Base-by-base conservation (phyloP, 2,113 vertebrate genomes). In the Mystacornis crossleyi region DNA sequence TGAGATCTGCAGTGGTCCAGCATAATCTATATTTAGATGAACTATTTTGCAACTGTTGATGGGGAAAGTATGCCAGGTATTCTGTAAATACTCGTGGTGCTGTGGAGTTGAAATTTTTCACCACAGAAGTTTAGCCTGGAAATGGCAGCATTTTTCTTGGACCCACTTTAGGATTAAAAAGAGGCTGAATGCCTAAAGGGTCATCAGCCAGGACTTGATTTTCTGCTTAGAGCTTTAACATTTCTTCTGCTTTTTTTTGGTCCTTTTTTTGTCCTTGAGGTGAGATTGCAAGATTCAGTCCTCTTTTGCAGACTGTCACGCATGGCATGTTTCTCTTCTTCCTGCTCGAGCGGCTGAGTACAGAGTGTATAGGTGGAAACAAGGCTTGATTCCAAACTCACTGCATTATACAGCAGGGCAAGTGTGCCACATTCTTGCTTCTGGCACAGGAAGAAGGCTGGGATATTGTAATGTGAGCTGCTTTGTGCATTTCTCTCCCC, bases 1-100 rank as follows among this genome's bases (percentile, higher is more conserved):
- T 69, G 93, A 96, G 88, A 93, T 94, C 90, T 95, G 78, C 83
- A 96, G 65, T 94, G 83, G 95, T 74, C 24, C 65, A 89, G 81
- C 55, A 89, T 31, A 69, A 25, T 79, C 93, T 98, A 97, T 97
- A 94, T 97, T 97, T 97, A 98, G 93, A 90, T 90, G 42, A 89
- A 94, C 48, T 94, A 79, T 97, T 97, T 97, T 95, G 93, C 61
- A 93, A 57, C 87, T 94, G 89, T 95, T 96, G 91, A 95, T 97
- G 90, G 86, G 88, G 85, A 94, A 94, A 93, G 93, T 92, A 95
- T 96, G 93, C 91, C 91, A 90, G 95, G 92, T 97, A 91, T 87
- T 93, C 81, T 96, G 81, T 89, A 96, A 91, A 95, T 90, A 94
- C 34, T 51, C 8, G 0, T 70, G 64, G 23, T 75, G 88, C 60